Percentiles rank a stretch among this genome's conserved stretches.
Evolutionary conservation across 2,113 vertebrate genomes (phyloP).

Genomic region (Odocoileus hemionus): DNA sequence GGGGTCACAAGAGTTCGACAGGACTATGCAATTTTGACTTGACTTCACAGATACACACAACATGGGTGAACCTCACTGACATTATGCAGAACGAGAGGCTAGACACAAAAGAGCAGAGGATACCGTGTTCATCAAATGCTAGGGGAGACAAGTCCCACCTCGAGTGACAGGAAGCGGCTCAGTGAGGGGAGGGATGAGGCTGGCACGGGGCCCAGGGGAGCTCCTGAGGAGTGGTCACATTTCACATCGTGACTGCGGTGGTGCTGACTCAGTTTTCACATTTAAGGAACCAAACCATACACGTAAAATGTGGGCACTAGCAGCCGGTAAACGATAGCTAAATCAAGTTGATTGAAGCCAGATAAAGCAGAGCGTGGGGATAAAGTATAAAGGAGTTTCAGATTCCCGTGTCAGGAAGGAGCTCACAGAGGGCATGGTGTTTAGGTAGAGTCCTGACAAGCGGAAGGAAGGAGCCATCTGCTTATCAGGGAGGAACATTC

Average conservation of each 20-base stretch:
- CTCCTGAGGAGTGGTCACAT: neutral
- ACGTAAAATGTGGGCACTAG: neutral
- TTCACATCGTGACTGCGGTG: accelerated
- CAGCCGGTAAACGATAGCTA: neutral
- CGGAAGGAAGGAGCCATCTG: neutral
- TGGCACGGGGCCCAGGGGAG: accelerated
- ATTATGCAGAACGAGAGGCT: neutral
- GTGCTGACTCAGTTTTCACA: neutral
- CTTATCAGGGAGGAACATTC: neutral
- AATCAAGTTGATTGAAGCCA: neutral
- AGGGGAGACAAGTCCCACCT: neutral
- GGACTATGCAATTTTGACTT: neutral
- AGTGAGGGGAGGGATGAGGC: accelerated
- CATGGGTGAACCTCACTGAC: neutral
- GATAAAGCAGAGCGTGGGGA: neutral
- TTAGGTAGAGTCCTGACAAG: neutral
- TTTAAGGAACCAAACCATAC: neutral
- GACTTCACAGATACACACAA: neutral
- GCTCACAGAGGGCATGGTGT: neutral
- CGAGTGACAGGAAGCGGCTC: neutral
- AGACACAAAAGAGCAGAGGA: neutral
- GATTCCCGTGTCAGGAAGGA: neutral
- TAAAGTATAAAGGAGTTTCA: neutral
- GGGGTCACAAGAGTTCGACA: neutral
- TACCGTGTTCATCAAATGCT: too few species aligned